Percentiles rank a stretch among this genome's conserved stretches.
phyloP scores from a whole-genome alignment of 2,888 invertebrate genomes.

The Hyposoter dolosus region DNA sequence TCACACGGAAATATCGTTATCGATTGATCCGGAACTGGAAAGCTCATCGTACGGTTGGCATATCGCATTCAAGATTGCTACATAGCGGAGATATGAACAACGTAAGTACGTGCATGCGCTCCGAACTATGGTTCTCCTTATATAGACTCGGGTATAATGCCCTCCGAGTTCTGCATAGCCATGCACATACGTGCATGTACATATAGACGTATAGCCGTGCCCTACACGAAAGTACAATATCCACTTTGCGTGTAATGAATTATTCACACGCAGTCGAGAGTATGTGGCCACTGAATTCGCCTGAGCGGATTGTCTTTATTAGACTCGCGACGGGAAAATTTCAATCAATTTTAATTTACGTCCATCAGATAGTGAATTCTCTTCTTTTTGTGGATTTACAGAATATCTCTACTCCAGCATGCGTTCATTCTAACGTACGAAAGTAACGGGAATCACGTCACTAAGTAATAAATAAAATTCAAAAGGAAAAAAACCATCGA shows the following conservation, averaged over 20 bases:
- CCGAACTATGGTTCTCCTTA: constrained; percentile 43
- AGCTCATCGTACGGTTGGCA: not conserved
- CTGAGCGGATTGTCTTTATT: constrained; percentile 23
- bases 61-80: constrained; percentile 3
- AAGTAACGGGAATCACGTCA: not conserved
- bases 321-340: constrained; percentile 26
- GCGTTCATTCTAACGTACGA: not conserved
- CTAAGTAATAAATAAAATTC: not conserved
- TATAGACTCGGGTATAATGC: constrained; percentile 62
- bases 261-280: constrained; percentile 54
- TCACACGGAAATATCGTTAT: constrained; percentile 60
- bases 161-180: constrained; percentile 26
- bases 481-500: not conserved
- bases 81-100: not conserved
- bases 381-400: not conserved
- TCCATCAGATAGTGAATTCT: not conserved
- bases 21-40: constrained; percentile 41
- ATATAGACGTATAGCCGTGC: not conserved
- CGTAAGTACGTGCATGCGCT: constrained; percentile 37
- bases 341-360: constrained; percentile 44
- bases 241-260: constrained; percentile 62
- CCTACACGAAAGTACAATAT: constrained; percentile 47
- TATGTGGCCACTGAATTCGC: constrained; percentile 32
- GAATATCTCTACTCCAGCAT: not conserved
- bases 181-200: not conserved